Base-by-base conservation (phyloP, 2,888 invertebrate genomes). In the Hofmannophila pseudospretella region DNA sequence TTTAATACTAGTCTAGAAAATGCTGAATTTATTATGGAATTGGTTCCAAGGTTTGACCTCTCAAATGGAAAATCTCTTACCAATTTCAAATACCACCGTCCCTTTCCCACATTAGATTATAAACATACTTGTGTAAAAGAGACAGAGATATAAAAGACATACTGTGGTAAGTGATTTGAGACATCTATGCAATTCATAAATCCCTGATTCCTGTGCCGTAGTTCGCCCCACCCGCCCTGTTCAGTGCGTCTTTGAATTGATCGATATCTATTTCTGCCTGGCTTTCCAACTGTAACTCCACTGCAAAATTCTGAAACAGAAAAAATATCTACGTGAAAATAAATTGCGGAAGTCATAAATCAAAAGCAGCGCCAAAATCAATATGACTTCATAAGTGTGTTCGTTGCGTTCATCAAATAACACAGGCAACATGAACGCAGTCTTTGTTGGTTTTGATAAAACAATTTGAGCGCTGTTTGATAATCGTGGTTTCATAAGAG, bases 151-250 rank as follows among this genome's bases (percentile, higher is more conserved):
- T n/a, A n/a, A n/a, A n/a, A n/a, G n/a, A n/a, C n/a, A n/a, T n/a
- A n/a, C n/a, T 53, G 51, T 58, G 59, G 55, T 55, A 61, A 52
- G 51, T 28, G 9, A n/a, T 23, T 28, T 32, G 11, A 34, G 27
- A 12, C 19, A 16, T 20, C 22, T 16, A 16, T 16, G 3, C 3
- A 16, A 49, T 50, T 88, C 85, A 88, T 82, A 85, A 88, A 62
- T 92, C 91, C 65, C 93, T 88, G 51, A 91, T 85, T 28, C 94
- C 94, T 32, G 93, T 94, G 34, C 94, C 94, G 61, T 94, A 94
- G 76, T 94, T 93, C 37, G 94, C 94, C 47, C 94, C 94, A 23
- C 94, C 93, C 40, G 93, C 94, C 66, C 91, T 90, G 57, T 89
- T 90, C 58, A 94, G 72, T 42, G 90, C 90, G 38, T 91, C 90